Percentiles rank a stretch among this genome's conserved stretches.
Evolutionary conservation across 2,888 invertebrate species (phyloP).

Genomic region (Autographa gamma): DNA sequence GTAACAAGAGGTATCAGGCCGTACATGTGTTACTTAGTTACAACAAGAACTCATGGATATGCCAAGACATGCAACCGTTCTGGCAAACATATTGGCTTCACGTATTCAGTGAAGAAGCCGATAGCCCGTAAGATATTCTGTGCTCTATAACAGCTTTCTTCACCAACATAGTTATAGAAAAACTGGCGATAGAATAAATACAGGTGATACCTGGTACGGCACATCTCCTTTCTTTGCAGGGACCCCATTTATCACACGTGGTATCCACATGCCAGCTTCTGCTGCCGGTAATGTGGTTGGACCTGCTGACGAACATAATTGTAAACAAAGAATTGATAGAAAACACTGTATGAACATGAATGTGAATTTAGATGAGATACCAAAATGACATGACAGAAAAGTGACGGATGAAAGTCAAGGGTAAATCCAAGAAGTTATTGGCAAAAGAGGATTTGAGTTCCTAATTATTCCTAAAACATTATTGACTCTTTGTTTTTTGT

Average conservation of each 20-base stretch:
- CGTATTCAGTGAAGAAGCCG: too few relatives aligned
- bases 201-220: slow-evolving; percentile 42
- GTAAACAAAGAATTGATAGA: slow-evolving; percentile 19
- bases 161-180: not conserved
- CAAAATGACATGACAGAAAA: not conserved
- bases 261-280: slow-evolving; percentile 15
- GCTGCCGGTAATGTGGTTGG: not conserved
- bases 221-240: slow-evolving; percentile 37
- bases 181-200: too few relatives aligned
- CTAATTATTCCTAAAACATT: not conserved
- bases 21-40: too few relatives aligned
- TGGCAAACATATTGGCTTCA: too few relatives aligned
- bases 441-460: slow-evolving; percentile 20
- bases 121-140: too few relatives aligned
- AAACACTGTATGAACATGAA: slow-evolving; percentile 15
- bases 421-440: not conserved
- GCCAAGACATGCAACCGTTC: too few relatives aligned
- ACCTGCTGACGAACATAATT: slow-evolving; percentile 16
- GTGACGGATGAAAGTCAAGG: not conserved
- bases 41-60: too few relatives aligned
- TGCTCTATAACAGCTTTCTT: too few relatives aligned
- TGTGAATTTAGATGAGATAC: not conserved
- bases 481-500: too few relatives aligned
- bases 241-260: slow-evolving; percentile 37
- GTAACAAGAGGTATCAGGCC: too few relatives aligned